phyloP scores from a whole-genome alignment of 2,888 invertebrate species.

The Epiblema foenella region DNA sequence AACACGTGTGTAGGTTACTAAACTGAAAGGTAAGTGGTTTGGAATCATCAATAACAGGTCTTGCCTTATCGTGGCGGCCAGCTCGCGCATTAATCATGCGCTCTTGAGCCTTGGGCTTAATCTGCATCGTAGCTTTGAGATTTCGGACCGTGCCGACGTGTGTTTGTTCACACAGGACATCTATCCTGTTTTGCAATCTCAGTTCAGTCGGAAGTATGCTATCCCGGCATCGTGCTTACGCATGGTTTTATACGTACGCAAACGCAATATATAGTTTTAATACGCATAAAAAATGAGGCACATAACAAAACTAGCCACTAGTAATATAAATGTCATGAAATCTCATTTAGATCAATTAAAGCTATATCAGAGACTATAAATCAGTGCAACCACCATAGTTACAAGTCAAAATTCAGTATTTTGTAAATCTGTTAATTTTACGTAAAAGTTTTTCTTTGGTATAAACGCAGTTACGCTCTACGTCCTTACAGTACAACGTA shows the following conservation, averaged over 20 bases:
- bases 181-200: too few relatives aligned
- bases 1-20: neutral
- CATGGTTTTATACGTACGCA: too few relatives aligned
- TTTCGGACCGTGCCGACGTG: neutral
- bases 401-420: too few relatives aligned
- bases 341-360: too few relatives aligned
- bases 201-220: too few relatives aligned
- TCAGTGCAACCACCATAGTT: neutral
- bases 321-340: too few relatives aligned
- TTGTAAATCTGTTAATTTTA: neutral
- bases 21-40: conserved; percentile 10
- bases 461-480: neutral
- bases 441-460: neutral
- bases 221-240: too few relatives aligned
- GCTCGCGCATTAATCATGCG: conserved; percentile 38
- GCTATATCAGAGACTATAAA: too few relatives aligned
- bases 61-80: conserved; percentile 31
- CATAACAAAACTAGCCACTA: too few relatives aligned
- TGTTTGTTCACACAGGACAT: too few relatives aligned
- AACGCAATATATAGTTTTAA: too few relatives aligned
- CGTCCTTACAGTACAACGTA: neutral
- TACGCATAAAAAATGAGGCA: too few relatives aligned
- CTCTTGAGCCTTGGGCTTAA: conserved; percentile 21
- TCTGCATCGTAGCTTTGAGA: conserved; percentile 26
- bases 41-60: conserved; percentile 34